These are phyloP conservation scores for Anguilla pacifica DNA, from an alignment of 2,797 vertebrate species.

Conservation along the genomic window DNA sequence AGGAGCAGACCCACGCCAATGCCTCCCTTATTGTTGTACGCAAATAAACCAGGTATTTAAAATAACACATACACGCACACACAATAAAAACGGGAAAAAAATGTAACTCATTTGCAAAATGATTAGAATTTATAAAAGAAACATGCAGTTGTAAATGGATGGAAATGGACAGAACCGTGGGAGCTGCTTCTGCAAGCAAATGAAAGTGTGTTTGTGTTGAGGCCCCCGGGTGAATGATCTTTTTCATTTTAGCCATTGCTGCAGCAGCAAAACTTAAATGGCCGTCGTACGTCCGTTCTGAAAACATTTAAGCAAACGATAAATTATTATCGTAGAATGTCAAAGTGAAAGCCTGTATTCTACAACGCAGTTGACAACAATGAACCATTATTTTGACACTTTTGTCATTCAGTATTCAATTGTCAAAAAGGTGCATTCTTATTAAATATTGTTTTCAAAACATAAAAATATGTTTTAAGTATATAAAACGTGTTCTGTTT, in stretches of 20 bases:
- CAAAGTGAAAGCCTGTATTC: not conserved
- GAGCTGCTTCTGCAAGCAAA: not conserved
- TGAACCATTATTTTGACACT: not conserved
- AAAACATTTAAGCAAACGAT: not conserved
- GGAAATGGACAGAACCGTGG: not conserved
- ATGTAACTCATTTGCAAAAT: not conserved
- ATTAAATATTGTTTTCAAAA: not conserved
- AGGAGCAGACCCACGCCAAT: slow-evolving; percentile 57
- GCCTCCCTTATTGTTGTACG: slow-evolving; percentile 78
- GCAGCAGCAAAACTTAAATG: not conserved
- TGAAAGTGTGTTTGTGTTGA: not conserved
- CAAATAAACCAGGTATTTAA: slow-evolving; percentile 34
- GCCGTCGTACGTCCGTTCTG: not conserved
- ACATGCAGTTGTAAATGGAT: not conserved
- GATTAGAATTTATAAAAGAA: slow-evolving; percentile 8
- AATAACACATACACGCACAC: not conserved
- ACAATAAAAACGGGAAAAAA: not conserved
- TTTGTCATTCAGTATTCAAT: not conserved
- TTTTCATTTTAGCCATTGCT: not conserved
- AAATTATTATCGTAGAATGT: not conserved
- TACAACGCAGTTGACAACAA: not conserved
- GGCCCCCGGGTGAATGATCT: not conserved
- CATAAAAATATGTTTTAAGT: not conserved
- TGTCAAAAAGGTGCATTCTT: too few relatives aligned
- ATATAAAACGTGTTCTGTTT: too few relatives aligned